Evolutionary conservation across 2,797 vertebrate genomes (phyloP).

Genomic region (Salarias fasciatus): DNA sequence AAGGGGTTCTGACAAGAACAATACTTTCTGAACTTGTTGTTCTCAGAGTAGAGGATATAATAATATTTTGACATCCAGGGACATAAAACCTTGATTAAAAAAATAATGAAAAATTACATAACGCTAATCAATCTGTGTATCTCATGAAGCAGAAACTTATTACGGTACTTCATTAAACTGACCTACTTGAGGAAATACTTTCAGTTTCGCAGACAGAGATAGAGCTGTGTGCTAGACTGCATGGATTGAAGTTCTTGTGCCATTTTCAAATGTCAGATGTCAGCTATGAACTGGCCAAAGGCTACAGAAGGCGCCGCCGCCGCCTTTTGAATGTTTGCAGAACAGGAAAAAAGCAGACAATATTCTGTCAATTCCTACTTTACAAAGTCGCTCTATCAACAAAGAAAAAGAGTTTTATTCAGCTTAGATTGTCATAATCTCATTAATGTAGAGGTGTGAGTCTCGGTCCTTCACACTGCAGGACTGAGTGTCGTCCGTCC

Average conservation of each 20-base stretch:
- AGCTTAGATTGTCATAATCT: too few species aligned
- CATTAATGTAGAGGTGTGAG: neutral
- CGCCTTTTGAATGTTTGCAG: too few species aligned
- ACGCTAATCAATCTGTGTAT: too few species aligned
- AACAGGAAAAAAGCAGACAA: neutral
- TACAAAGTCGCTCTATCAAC: too few species aligned
- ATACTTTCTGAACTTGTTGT: neutral
- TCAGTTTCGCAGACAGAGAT: neutral
- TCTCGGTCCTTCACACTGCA: slow-evolving; percentile 29
- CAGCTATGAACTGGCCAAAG: slow-evolving; percentile 9
- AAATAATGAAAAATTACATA: too few species aligned
- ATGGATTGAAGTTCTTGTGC: neutral
- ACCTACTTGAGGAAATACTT: too few species aligned
- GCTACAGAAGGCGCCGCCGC: slow-evolving; percentile 1
- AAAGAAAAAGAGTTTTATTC: too few species aligned
- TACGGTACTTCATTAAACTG: neutral
- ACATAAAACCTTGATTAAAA: neutral
- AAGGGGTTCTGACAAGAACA: neutral
- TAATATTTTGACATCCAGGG: neutral
- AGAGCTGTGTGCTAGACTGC: neutral
- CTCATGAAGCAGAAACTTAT: neutral
- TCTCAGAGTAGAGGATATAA: neutral
- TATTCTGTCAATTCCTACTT: too few species aligned
- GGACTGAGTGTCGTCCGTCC: slow-evolving; percentile 35
- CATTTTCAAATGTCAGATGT: neutral